Conservation (phyloP, 2,113 vertebrate genomes). For the Perognathus longimembris region DNA sequence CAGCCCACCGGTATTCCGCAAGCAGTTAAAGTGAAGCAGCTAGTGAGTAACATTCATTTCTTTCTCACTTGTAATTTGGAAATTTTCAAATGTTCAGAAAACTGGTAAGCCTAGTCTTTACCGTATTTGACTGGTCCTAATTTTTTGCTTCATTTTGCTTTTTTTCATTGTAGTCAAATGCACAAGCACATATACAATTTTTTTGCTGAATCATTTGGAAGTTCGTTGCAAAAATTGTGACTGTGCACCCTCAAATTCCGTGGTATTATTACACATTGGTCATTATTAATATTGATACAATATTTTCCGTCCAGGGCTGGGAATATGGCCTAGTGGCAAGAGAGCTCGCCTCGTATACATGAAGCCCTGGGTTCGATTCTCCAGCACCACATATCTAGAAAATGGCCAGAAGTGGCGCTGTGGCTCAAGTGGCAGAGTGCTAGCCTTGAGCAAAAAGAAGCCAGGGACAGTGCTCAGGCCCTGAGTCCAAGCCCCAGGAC, state of each 20-base stretch:
- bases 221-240: background rate
- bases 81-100: background rate
- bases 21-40: slow-evolving; percentile 84
- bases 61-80: slow-evolving; percentile 3
- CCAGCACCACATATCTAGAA: no score
- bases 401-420: no score
- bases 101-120: background rate
- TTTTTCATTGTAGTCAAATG: background rate
- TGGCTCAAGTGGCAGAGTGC: no score
- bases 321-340: no score
- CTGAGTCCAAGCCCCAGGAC: no score
- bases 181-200: background rate
- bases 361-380: no score
- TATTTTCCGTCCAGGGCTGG: no score
- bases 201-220: slow-evolving; percentile 35
- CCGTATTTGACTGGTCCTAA: background rate
- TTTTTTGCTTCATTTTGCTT: background rate
- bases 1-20: slow-evolving; percentile 78
- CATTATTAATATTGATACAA: no score
- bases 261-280: background rate
- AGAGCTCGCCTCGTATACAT: no score
- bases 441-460: no score
- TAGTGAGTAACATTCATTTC: slow-evolving; percentile 86
- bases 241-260: background rate
- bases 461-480: no score